Base-by-base conservation (phyloP, 2,888 invertebrate species). In the Trichogramma dendrolimi region DNA sequence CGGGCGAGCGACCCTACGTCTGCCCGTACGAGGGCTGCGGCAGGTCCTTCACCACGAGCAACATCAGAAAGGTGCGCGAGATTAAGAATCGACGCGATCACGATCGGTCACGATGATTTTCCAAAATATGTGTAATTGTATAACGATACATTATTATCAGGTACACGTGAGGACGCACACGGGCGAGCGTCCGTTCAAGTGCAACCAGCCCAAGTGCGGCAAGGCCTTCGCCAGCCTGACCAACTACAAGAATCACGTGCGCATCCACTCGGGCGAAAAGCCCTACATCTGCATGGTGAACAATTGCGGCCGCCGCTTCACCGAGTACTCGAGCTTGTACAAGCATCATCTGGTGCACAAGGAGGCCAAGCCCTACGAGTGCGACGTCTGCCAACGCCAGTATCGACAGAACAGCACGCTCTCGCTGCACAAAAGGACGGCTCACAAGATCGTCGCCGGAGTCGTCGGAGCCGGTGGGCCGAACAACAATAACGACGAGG, bases 211-310 rank as follows among this genome's bases (percentile, higher is more conserved):
- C 6, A 81, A 81, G 61, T 88, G 87, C 75, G 83, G 82, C 1
- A 83, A 86, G 73, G 83, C 85, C 1, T 88, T 88, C 77, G 84
- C 87, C 4, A 86, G 86, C 47, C 85, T 86, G 6, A 87, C 87
- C 5, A 88, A 88, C 75, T 86, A 84, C 70, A 87, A 86, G 72
- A 87, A 87, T 74, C 88, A 88, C 71, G 81, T 86, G 67, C 78
- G 88, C 61, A 87, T 87, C 70, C 87, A 87, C 75, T 86, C 86
- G 50, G 87, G 87, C 27, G 87, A 87, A 72, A 87, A 87, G 72
- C 87, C 87, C 0, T 88, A 86, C 69, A 81, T 83, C 27, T 88
- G 87, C 72, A 78, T 81, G 10, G 82, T 85, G 10, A 78, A 80
- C 68, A 85, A 83, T 54, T 88, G 87, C 74, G 83, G 83, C 38